Evolutionary conservation across 2,113 vertebrate genomes (phyloP).

Genomic region (Salvator merianae): DNA sequence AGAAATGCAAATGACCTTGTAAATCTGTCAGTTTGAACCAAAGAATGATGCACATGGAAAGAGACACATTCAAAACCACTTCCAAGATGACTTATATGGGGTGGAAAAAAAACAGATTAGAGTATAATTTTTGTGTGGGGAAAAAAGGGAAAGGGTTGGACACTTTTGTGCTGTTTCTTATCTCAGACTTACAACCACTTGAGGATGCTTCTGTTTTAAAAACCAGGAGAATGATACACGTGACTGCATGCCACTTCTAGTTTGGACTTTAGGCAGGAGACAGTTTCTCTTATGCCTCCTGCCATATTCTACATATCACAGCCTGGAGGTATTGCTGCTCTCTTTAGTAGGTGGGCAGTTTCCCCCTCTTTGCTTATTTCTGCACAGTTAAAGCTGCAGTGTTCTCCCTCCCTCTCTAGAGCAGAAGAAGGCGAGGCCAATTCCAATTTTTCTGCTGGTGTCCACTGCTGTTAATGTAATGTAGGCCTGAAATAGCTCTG

Average conservation of each 20-base stretch:
- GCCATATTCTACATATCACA: neutral
- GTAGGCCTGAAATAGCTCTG: neutral
- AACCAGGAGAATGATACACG: neutral
- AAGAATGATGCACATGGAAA: neutral
- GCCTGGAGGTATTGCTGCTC: neutral
- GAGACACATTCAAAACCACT: neutral
- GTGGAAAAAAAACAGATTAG: neutral
- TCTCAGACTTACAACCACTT: no score
- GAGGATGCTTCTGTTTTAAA: neutral
- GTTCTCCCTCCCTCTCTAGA: neutral
- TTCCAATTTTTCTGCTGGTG: neutral
- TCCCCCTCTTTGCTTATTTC: neutral
- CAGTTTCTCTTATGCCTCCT: neutral
- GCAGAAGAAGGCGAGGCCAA: neutral
- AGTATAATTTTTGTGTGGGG: no score
- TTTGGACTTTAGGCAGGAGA: neutral
- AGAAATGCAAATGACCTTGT: neutral
- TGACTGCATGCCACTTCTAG: neutral
- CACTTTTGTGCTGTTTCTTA: neutral
- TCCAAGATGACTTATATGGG: neutral
- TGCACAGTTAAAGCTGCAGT: neutral
- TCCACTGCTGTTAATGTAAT: slow-evolving; percentile 4
- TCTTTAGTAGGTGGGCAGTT: neutral
- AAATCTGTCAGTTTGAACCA: neutral
- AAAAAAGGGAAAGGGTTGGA: neutral